A percentile compares a stretch with the other conserved stretches of the same genome.
phyloP scores from a whole-genome alignment of 2,113 vertebrate genomes.

The Recurvirostra avosetta region DNA sequence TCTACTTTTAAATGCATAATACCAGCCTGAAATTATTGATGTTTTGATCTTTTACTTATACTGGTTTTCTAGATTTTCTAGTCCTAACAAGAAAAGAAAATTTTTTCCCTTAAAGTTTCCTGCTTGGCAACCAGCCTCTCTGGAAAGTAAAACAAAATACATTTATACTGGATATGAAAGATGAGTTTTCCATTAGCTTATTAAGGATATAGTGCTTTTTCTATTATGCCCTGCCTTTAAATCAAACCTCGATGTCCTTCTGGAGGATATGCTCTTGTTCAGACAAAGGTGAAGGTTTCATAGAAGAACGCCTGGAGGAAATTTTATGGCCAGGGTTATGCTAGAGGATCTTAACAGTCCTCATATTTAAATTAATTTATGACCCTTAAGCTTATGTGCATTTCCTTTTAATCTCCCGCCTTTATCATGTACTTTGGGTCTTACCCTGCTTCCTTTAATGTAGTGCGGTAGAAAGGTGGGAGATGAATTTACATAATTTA shows the following conservation, averaged over 20 bases:
- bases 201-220: not conserved
- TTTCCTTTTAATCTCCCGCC: not conserved
- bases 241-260: not conserved
- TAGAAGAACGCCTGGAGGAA: not conserved
- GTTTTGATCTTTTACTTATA: not conserved
- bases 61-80: not conserved
- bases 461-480: not conserved
- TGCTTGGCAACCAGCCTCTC: not conserved
- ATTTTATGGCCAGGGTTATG: not conserved
- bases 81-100: not conserved
- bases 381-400: not conserved
- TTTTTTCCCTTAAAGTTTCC: not conserved
- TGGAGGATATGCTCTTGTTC: not conserved
- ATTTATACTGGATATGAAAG: not conserved
- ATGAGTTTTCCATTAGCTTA: not conserved
- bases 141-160: not conserved
- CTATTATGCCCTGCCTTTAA: not conserved
- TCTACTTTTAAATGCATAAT: not conserved
- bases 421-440: not conserved
- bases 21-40: not conserved
- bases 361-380: slow-evolving; percentile 22
- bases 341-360: not conserved
- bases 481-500: slow-evolving; percentile 2
- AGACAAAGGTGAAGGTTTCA: not conserved
- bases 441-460: not conserved